These are phyloP conservation scores for Paramormyrops kingsleyae DNA, from an alignment of 2,113 vertebrate species.

Conservation along the genomic window DNA sequence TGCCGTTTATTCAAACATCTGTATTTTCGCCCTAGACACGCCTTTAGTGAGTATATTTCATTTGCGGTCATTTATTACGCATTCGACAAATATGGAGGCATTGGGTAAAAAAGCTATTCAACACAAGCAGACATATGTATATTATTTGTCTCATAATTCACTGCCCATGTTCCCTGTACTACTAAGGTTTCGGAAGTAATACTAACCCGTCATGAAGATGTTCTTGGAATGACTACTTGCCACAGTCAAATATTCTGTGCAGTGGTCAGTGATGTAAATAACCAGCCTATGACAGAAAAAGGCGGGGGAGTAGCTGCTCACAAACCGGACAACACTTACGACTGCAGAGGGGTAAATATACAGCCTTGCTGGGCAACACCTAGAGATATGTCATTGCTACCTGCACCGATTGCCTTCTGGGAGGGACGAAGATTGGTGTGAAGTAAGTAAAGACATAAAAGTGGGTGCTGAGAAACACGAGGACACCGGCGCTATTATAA, in stretches of 20 bases:
- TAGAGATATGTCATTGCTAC: conserved; percentile 19
- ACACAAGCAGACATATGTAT: not conserved
- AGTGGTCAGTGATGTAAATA: not conserved
- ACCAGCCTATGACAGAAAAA: not conserved
- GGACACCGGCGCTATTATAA: conserved; percentile 23
- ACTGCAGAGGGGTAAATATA: conserved; percentile 2
- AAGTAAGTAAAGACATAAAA: conserved; percentile 18
- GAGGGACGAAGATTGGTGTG: not conserved
- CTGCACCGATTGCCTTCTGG: conserved; percentile 4
- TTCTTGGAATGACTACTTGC: conserved; percentile 22
- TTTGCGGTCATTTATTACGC: not conserved
- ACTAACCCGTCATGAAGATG: not conserved
- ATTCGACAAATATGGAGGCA: not conserved
- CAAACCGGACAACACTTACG: not conserved
- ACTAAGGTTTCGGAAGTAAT: not conserved
- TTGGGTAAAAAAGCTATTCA: not conserved
- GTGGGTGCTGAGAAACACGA: not conserved
- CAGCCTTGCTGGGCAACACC: conserved; percentile 13
- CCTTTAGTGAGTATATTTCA: not conserved
- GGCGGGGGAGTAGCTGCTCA: not conserved
- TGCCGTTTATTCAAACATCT: not conserved
- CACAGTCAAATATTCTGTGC: not conserved
- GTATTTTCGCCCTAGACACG: not conserved
- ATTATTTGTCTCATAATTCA: not conserved
- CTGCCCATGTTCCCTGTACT: not conserved